Conservation (phyloP, 2,797 vertebrate genomes). For the Lagodon rhomboides region DNA sequence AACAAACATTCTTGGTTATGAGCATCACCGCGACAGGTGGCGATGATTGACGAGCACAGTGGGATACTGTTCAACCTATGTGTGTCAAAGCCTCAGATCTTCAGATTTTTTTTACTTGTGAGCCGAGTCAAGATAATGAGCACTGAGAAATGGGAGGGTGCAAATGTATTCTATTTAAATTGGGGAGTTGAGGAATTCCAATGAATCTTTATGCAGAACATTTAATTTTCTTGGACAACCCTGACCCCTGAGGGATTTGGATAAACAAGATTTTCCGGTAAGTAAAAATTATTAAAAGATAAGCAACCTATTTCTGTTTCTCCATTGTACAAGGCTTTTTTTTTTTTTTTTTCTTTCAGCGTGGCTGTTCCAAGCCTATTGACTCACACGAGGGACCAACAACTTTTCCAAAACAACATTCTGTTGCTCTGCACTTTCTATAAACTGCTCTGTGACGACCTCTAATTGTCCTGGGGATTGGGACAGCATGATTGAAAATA, state of each 20-base stretch:
- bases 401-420: conserved; percentile 75
- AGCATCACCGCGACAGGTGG: conserved; percentile 11
- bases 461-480: conserved; percentile 76
- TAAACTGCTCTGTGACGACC: conserved; percentile 72
- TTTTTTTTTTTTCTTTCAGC: conserved; percentile 31
- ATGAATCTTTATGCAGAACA: conserved; percentile 34
- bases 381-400: conserved; percentile 57
- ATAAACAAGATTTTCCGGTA: conserved; percentile 44
- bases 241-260: conserved; percentile 20
- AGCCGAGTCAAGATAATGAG: conserved; percentile 37
- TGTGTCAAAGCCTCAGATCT: conserved; percentile 22
- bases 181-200: conserved; percentile 32
- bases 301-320: conserved; percentile 57
- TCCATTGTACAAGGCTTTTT: conserved; percentile 22
- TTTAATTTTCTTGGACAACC: conserved; percentile 52
- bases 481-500: conserved; percentile 75
- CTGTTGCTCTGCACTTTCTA: conserved; percentile 69
- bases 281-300: conserved; percentile 65
- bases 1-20: conserved; percentile 13
- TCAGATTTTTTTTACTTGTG: background rate
- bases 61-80: conserved; percentile 10
- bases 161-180: conserved; percentile 41
- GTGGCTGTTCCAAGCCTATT: conserved; percentile 50
- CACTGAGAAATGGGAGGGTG: conserved; percentile 8
- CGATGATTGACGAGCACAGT: conserved; percentile 2